Evolutionary conservation across 2,797 vertebrate species (phyloP).

Genomic region (Micropoecilia bifurca): DNA sequence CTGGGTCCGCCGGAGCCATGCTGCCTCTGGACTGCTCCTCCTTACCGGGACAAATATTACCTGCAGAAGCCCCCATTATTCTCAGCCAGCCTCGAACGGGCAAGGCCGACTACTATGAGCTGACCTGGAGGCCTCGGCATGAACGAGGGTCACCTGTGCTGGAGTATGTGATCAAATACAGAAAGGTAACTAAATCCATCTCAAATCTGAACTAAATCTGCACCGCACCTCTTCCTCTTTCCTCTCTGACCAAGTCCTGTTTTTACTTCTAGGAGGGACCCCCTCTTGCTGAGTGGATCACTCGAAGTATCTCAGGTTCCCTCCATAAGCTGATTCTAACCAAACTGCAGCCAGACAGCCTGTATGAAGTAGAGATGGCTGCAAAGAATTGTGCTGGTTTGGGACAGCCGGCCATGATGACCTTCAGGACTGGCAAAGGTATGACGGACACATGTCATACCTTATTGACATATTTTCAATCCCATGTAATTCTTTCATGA

Average conservation of each 20-base stretch:
- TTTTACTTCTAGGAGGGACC: constrained; percentile 84
- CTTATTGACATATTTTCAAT: neutral
- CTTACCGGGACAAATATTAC: constrained; percentile 77
- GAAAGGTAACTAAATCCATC: too few relatives aligned
- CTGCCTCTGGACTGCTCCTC: constrained; percentile 82
- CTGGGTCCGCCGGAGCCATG: constrained; percentile 64
- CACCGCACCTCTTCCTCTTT: neutral
- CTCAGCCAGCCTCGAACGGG: constrained; percentile 94
- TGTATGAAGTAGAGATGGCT: constrained; percentile 97
- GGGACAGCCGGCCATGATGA: constrained; percentile 98
- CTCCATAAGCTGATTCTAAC: constrained; percentile 89
- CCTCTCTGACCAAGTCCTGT: neutral
- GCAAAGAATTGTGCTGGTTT: constrained; percentile 93
- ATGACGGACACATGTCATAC: neutral
- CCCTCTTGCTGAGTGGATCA: constrained; percentile 86
- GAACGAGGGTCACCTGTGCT: constrained; percentile 86
- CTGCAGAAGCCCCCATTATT: constrained; percentile 92
- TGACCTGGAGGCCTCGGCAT: constrained; percentile 92
- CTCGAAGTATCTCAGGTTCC: constrained; percentile 85
- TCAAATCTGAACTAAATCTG: too few relatives aligned
- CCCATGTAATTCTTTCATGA: neutral
- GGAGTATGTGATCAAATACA: constrained; percentile 93
- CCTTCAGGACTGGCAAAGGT: constrained; percentile 93
- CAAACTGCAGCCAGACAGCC: constrained; percentile 91
- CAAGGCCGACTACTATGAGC: constrained; percentile 93